Base-by-base conservation (phyloP, 1,140 invertebrate species). In the Drosophila triauraria region DNA sequence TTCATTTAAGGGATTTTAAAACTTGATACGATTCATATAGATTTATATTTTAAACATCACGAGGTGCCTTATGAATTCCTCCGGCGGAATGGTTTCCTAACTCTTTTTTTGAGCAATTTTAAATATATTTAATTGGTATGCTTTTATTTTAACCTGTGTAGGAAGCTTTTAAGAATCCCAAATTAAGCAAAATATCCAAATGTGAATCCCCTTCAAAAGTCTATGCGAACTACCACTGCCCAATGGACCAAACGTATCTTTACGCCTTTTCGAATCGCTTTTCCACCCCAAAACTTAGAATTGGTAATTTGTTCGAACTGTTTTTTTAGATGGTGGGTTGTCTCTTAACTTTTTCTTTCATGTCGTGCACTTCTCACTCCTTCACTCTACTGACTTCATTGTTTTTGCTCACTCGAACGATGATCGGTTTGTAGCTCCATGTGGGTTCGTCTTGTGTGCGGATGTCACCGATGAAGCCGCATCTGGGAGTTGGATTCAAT, bases 321-420 rank as follows among this genome's bases (percentile, higher is more conserved):
- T 40, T 74, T 82, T 63, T 46, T 44, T 42, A 3, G 13, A 27
- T 20, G 35, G 35, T 20, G 35, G 35, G 20, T 38, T 35, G 40
- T 47, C 53, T 42, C 20, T 40, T 35, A 40, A 74, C 43, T 32
- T 57, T 56, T 54, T 44, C 40, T 38, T 62, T 53, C 40, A 42
- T 53, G 30, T 15, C 44, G n/a, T 51, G 38, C 35, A 42, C n/a
- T 75, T 56, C 47, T 44, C 67, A 51, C 51, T 35, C 58, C 27
- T 4, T 23, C 53, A 40, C 53, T 61, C 40, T 17, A 17, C 47
- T 25, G 43, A 43, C 38, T 30, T 74, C 32, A 70, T 82, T 82
- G 80, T 82, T 79, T 82, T 75, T 82, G 80, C 70, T 59, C 76
- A 79, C 38, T 83, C 75, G 57, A 75, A 70, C 57, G 70, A 63